These are phyloP conservation scores for Acrobasis suavella DNA, from an alignment of 2,888 invertebrate species.

Conservation along the genomic window DNA sequence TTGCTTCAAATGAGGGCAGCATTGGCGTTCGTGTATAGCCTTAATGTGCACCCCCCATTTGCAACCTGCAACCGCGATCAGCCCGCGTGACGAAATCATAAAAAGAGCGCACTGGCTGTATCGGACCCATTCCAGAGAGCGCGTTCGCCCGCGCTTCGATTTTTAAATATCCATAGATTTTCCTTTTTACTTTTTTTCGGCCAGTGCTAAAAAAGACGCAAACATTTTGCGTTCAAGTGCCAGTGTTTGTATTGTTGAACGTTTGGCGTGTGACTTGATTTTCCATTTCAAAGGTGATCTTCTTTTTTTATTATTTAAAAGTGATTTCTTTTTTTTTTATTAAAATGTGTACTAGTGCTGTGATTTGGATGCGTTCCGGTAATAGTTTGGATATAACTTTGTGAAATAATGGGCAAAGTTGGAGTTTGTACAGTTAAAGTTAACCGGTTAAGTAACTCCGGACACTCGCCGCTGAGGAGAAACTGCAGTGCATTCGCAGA, in stretches of 20 bases:
- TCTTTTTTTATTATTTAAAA: conserved; percentile 37
- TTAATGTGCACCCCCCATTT: conserved; percentile 43
- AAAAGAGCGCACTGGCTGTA: conserved; percentile 57
- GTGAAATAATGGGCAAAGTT: neutral
- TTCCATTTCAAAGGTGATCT: conserved; percentile 76
- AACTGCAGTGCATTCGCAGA: conserved; percentile 33
- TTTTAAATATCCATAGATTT: conserved; percentile 36
- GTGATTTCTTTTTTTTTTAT: neutral
- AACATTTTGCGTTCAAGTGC: conserved; percentile 77
- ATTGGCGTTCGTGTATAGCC: too few species aligned
- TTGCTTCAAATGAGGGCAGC: too few species aligned
- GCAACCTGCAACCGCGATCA: conserved; percentile 55
- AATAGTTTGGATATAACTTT: neutral
- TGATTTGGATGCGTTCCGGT: conserved; percentile 36
- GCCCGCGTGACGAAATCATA: conserved; percentile 77
- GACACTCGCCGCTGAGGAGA: conserved; percentile 40
- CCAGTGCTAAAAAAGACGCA: conserved; percentile 46
- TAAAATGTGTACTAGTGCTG: conserved; percentile 40
- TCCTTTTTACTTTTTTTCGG: conserved; percentile 38
- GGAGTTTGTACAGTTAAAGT: neutral
- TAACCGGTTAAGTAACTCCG: conserved; percentile 24
- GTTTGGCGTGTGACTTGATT: conserved; percentile 76
- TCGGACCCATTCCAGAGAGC: conserved; percentile 59
- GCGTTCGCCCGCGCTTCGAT: conserved; percentile 57
- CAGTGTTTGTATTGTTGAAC: conserved; percentile 74